Conservation (phyloP, 2,113 vertebrate species). For the Herpetotheres cachinnans region DNA sequence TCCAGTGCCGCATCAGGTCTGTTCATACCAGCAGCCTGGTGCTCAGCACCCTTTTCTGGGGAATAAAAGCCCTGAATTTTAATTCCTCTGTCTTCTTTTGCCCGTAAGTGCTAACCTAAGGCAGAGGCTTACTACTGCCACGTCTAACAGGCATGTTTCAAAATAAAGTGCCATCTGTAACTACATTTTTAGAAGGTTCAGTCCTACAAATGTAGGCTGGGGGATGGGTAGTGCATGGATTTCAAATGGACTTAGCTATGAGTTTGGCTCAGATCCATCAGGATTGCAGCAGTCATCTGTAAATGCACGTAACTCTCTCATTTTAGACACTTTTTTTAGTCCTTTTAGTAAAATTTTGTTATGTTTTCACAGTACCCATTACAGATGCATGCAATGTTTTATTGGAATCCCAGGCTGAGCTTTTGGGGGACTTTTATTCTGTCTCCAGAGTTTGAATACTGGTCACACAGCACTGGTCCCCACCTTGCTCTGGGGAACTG, state of each 20-base stretch:
- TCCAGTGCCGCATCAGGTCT: background rate
- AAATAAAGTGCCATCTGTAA: background rate
- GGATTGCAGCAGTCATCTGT: background rate
- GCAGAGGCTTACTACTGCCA: background rate
- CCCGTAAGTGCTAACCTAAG: background rate
- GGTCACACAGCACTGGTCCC: background rate
- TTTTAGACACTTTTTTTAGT: background rate
- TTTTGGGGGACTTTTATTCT: background rate
- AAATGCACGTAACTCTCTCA: background rate
- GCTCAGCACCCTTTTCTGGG: background rate
- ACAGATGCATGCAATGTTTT: background rate
- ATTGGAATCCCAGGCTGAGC: background rate
- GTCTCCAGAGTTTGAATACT: background rate
- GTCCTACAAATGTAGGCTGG: background rate
- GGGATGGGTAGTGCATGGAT: background rate
- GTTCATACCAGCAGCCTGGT: rapidly evolving
- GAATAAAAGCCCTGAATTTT: background rate
- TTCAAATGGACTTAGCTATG: background rate
- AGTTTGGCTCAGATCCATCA: background rate
- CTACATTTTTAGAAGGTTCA: background rate
- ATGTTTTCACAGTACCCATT: background rate
- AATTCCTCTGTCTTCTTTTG: background rate
- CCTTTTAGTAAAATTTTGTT: background rate
- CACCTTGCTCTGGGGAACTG: background rate
- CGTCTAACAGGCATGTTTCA: background rate